Conservation (phyloP, 1,140 invertebrate genomes). For the Heliconius himera region DNA sequence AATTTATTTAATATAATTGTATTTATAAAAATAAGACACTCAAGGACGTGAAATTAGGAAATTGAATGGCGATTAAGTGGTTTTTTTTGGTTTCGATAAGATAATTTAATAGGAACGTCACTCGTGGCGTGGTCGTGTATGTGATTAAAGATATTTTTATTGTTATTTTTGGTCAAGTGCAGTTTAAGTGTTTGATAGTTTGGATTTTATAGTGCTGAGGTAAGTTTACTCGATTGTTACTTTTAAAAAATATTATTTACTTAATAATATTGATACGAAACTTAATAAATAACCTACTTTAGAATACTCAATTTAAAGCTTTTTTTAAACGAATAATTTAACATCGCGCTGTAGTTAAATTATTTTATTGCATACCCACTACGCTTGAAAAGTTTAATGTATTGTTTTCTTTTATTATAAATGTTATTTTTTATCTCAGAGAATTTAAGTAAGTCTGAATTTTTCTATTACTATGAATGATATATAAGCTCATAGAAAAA, state of each 20-base stretch:
- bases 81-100: slow-evolving; percentile 62
- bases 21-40: slow-evolving; percentile 29
- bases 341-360: slow-evolving; percentile 11
- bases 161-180: slow-evolving; percentile 51
- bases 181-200: slow-evolving; percentile 53
- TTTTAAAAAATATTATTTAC: no score
- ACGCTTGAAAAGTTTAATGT: background rate
- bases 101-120: slow-evolving; percentile 56
- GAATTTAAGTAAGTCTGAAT: background rate
- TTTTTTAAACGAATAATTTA: slow-evolving; percentile 1
- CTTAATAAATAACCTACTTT: no score
- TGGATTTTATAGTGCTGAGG: slow-evolving; percentile 62
- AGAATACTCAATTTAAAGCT: background rate
- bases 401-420: background rate
- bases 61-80: slow-evolving; percentile 51
- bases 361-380: slow-evolving; percentile 24
- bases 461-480: background rate
- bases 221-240: slow-evolving; percentile 41
- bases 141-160: slow-evolving; percentile 53
- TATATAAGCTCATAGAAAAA: no score
- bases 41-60: slow-evolving; percentile 62
- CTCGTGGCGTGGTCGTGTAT: slow-evolving; percentile 44
- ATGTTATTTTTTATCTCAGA: background rate
- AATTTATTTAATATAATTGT: slow-evolving; percentile 39
- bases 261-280: no score